Evolutionary conservation across 2,888 invertebrate species (phyloP).

Genomic region (Lasioglossum marginatum): DNA sequence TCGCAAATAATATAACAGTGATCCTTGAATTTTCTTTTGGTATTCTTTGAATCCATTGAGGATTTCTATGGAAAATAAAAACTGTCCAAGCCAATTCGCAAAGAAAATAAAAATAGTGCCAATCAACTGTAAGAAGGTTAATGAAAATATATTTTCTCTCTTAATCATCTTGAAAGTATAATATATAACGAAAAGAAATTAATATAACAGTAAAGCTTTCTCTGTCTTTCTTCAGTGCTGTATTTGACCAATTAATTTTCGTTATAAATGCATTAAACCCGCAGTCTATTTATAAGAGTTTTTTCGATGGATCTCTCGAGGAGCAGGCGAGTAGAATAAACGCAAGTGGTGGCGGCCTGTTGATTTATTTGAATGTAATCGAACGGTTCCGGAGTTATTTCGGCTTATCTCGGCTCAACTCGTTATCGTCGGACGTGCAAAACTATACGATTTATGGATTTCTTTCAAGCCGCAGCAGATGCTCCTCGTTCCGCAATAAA

Average conservation of each 20-base stretch:
- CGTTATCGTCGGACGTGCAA: conserved; percentile 49
- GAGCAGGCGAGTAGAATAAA: background rate
- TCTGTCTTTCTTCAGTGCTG: too few relatives aligned
- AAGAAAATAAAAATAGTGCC: too few relatives aligned
- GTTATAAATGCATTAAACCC: background rate
- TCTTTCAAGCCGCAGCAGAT: conserved; percentile 53
- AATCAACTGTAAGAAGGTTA: too few relatives aligned
- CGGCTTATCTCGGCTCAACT: conserved; percentile 55
- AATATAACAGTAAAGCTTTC: too few relatives aligned
- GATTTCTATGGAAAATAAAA: too few relatives aligned
- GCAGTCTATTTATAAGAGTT: background rate
- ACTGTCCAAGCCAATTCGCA: too few relatives aligned
- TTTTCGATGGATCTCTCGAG: background rate
- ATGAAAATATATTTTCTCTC: too few relatives aligned
- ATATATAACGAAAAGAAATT: too few relatives aligned
- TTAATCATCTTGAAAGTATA: too few relatives aligned
- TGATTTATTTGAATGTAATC: conserved; percentile 32
- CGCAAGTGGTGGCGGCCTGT: background rate
- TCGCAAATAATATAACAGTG: too few relatives aligned
- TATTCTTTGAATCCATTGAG: too few relatives aligned
- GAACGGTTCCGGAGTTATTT: conserved; percentile 40
- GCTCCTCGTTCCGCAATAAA: conserved; percentile 54
- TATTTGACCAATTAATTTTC: background rate
- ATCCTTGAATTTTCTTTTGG: too few relatives aligned
- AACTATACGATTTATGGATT: conserved; percentile 60